Conservation (phyloP, 2,888 invertebrate species). For the Drosophila algonquin region DNA sequence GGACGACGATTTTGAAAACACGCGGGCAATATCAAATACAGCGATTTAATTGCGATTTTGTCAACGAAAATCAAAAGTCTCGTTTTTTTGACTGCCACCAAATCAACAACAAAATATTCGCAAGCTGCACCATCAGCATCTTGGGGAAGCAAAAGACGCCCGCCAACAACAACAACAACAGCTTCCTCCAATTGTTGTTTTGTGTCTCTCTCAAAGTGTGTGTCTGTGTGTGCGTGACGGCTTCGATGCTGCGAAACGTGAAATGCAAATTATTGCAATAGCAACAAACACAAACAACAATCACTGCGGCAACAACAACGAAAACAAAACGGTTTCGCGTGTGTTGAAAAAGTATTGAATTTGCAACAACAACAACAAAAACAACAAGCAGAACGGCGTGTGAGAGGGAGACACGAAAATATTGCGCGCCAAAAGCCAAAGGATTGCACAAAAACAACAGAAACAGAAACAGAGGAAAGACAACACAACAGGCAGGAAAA, state of each 20-base stretch:
- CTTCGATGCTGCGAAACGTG: slow-evolving; percentile 66
- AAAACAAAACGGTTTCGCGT: slow-evolving; percentile 60
- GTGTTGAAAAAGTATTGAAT: slow-evolving; percentile 47
- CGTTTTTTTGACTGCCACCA: neutral
- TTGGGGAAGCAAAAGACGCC: slow-evolving; percentile 19
- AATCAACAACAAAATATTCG: neutral
- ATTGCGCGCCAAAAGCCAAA: slow-evolving; percentile 73
- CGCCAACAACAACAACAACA: slow-evolving; percentile 18
- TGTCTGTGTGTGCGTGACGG: slow-evolving; percentile 8
- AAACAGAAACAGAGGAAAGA: slow-evolving; percentile 27
- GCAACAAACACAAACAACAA: slow-evolving; percentile 45
- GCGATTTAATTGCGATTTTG: neutral
- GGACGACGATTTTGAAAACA: neutral
- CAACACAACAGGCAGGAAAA: slow-evolving; percentile 1
- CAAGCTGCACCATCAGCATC: slow-evolving; percentile 10
- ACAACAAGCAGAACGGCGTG: slow-evolving; percentile 17
- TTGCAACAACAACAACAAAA: slow-evolving; percentile 10
- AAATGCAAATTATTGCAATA: slow-evolving; percentile 68
- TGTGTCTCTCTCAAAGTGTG: slow-evolving; percentile 28
- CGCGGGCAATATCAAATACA: neutral
- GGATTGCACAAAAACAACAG: slow-evolving; percentile 56
- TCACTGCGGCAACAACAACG: slow-evolving; percentile 24
- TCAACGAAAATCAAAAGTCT: neutral
- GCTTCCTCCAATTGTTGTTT: slow-evolving; percentile 43
- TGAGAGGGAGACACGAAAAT: slow-evolving; percentile 35